These are phyloP conservation scores for Polypterus bichir DNA, from an alignment of 2,113 vertebrate species.

Conservation along the genomic window DNA sequence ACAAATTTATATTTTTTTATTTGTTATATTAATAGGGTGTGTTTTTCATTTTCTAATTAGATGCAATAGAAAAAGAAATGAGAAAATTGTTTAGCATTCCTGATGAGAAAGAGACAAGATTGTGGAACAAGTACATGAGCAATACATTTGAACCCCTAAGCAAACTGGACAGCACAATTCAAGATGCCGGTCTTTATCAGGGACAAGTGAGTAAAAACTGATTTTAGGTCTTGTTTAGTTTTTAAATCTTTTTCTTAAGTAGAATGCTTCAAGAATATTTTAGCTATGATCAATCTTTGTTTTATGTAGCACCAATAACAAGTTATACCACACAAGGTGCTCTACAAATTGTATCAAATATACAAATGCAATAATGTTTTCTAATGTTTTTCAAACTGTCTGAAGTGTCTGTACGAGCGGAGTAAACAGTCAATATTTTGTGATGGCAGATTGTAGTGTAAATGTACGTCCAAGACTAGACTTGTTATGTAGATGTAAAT, in stretches of 20 bases:
- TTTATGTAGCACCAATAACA: neutral
- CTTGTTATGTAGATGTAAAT: no score
- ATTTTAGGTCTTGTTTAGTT: no score
- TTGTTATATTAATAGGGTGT: neutral
- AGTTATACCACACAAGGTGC: neutral
- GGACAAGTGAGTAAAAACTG: constrained; percentile 70
- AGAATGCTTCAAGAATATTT: constrained; percentile 1
- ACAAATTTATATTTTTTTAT: no score
- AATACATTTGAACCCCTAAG: constrained; percentile 96
- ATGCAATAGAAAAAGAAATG: constrained; percentile 95
- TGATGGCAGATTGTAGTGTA: no score
- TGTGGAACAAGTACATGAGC: constrained; percentile 99
- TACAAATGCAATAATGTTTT: no score
- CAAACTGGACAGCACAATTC: constrained; percentile 96
- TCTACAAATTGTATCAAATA: no score
- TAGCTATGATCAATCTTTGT: neutral
- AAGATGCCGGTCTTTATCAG: constrained; percentile 94
- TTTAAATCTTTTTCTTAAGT: neutral
- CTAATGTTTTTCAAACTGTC: no score
- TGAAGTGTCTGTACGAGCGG: no score
- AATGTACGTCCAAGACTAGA: no score
- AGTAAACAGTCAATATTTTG: no score
- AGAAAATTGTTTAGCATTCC: constrained; percentile 92
- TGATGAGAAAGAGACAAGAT: constrained; percentile 85
- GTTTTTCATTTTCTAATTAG: constrained; percentile 34